These are phyloP conservation scores for Megalops cyprinoides DNA, from an alignment of 2,797 vertebrate genomes.

Conservation along the genomic window DNA sequence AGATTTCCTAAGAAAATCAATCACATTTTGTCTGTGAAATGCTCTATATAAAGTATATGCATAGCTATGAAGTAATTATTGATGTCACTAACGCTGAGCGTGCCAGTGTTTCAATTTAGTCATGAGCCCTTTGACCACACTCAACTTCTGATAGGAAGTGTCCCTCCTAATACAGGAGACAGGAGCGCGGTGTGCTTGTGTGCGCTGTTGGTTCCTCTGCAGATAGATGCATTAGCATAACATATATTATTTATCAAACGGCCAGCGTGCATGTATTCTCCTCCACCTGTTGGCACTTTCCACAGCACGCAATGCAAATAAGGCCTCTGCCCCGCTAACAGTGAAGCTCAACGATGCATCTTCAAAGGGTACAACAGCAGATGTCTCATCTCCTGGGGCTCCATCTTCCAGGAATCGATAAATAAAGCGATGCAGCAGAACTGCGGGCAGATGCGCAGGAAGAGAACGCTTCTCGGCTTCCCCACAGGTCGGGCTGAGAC, in stretches of 20 bases:
- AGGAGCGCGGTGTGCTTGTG: not conserved
- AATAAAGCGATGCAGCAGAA: constrained; percentile 72
- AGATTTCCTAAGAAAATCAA: not conserved
- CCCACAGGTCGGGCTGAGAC: constrained; percentile 23
- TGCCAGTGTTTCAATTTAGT: not conserved
- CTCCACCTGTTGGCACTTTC: constrained; percentile 74
- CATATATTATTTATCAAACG: constrained; percentile 78
- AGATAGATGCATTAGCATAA: constrained; percentile 68
- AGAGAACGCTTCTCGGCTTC: constrained; percentile 37
- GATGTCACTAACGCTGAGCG: not conserved
- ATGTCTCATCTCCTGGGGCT: constrained; percentile 76
- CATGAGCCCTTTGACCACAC: not conserved
- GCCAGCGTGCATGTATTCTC: constrained; percentile 51
- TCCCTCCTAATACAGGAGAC: not conserved
- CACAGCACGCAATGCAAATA: constrained; percentile 71
- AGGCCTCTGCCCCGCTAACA: constrained; percentile 64
- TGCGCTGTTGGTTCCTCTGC: no score
- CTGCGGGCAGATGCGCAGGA: constrained; percentile 60
- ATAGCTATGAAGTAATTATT: not conserved
- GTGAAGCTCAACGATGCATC: constrained; percentile 70
- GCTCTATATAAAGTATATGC: not conserved
- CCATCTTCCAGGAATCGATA: constrained; percentile 74
- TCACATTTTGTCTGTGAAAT: not conserved
- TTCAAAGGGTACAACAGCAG: constrained; percentile 76
- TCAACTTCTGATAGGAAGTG: not conserved